Evolutionary conservation across 64 coral and sea anemone species (phyloP).

Genomic region (Montipora efflorescens): DNA sequence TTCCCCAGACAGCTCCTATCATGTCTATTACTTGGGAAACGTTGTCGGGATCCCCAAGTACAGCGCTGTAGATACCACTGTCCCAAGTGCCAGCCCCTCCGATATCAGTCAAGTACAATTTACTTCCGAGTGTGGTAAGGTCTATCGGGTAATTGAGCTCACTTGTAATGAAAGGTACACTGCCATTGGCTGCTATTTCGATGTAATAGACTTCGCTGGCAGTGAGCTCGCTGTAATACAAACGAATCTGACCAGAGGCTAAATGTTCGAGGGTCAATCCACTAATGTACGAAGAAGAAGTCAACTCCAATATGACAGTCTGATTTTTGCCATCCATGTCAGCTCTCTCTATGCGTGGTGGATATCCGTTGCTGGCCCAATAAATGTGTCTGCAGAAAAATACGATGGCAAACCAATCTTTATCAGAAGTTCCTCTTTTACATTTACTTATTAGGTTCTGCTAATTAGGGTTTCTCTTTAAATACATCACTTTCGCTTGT

Average conservation of each 20-base stretch:
- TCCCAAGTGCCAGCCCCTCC: not conserved
- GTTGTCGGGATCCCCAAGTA: not conserved
- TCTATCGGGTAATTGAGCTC: not conserved
- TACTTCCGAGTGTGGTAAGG: not conserved
- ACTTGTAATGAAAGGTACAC: not conserved
- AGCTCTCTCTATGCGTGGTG: not conserved
- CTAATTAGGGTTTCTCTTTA: no score
- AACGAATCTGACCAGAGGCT: not conserved
- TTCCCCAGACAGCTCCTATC: not conserved
- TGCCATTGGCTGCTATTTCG: not conserved
- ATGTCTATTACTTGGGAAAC: conserved; percentile 16
- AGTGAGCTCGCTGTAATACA: not conserved
- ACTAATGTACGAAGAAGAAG: not conserved
- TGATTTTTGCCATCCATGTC: conserved; percentile 52
- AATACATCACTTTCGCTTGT: no score
- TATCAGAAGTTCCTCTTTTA: no score
- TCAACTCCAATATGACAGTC: not conserved
- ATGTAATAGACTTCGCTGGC: conserved; percentile 9
- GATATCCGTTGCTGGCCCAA: not conserved
- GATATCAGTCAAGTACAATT: not conserved
- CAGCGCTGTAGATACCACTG: conserved; percentile 8
- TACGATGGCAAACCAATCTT: not conserved
- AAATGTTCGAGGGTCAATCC: not conserved
- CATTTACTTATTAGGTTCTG: no score
- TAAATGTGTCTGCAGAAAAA: conserved; percentile 28